Base-by-base conservation (phyloP, 1,140 invertebrate genomes). In the Spodoptera litura region DNA sequence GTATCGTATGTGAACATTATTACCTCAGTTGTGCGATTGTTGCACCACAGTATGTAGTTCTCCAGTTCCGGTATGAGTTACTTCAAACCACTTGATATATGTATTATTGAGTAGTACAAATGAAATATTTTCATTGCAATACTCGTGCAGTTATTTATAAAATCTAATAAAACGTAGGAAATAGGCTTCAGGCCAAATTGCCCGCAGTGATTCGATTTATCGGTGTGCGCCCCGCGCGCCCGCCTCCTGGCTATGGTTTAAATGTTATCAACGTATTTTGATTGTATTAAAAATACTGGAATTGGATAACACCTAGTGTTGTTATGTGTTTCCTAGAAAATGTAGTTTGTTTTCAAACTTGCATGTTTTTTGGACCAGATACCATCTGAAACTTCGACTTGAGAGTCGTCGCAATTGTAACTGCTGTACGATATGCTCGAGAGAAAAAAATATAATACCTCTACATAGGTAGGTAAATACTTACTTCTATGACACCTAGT, bases 121-220 rank as follows among this genome's bases (percentile, higher is more conserved):
- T 70, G 20, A 52, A 70, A 70, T 71, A 71, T 71, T 25, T 55
- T 51, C 52, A 38, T 55, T 71, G 53, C 53, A 71, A 71, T 55
- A 56, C 51, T 35, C 25, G 31, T 56, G 68, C 68, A 71, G 68
- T 71, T 71, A 71, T 71, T 71, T 71, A 71, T 55, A 71, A 71
- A 71, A 56, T 56, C 52, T 55, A 55, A 71, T 71, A 56, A 70
- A 71, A 56, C 68, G 68, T 56, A 38, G 68, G 44, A 56, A 71
- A 71, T 56, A 71, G 68, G 68, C 68, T 71, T 56, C 13, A 53
- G 52, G 68, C 68, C 68, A 71, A 71, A 71, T 71, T 71, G 68
- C 68, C 68, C 31, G 68, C 68, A 35, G 53, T 56, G 68, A 71
- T 55, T 55, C 68, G 68, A 71, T 71, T 71, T 71, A 71, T 71